Conservation (phyloP, 2,797 vertebrate species). For the Anguilla obscura region DNA sequence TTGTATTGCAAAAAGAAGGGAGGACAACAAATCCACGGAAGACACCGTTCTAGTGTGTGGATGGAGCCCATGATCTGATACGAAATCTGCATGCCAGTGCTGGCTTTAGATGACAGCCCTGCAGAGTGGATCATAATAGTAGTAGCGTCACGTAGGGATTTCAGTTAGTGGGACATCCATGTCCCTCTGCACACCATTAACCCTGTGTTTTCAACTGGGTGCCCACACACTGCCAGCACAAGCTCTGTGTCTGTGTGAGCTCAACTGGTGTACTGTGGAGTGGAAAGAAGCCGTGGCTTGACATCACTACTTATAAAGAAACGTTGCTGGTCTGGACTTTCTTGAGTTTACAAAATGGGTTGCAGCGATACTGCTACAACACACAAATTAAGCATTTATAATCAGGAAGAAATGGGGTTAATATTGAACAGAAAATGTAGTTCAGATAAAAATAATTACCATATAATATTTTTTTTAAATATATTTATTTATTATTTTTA, state of each 20-base stretch:
- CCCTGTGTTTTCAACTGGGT: background rate
- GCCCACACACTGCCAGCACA: background rate
- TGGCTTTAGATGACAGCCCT: no score
- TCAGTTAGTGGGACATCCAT: background rate
- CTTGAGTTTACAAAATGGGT: background rate
- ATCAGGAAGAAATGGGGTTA: background rate
- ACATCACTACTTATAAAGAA: background rate
- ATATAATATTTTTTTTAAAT: no score
- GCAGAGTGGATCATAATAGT: no score
- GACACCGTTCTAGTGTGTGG: background rate
- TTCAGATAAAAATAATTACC: background rate
- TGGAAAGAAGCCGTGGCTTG: background rate
- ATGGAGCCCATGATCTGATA: background rate
- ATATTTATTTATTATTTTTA: background rate
- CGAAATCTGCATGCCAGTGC: background rate
- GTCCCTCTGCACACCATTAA: background rate
- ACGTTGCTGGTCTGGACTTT: background rate
- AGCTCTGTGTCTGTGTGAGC: background rate
- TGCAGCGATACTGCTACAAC: background rate
- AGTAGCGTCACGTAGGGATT: background rate
- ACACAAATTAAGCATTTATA: background rate
- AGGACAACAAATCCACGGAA: background rate
- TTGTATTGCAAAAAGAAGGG: background rate
- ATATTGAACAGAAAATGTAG: background rate
- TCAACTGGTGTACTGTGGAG: background rate